Base-by-base conservation (phyloP, 2,888 invertebrate genomes). In the Cosmia pyralina region DNA sequence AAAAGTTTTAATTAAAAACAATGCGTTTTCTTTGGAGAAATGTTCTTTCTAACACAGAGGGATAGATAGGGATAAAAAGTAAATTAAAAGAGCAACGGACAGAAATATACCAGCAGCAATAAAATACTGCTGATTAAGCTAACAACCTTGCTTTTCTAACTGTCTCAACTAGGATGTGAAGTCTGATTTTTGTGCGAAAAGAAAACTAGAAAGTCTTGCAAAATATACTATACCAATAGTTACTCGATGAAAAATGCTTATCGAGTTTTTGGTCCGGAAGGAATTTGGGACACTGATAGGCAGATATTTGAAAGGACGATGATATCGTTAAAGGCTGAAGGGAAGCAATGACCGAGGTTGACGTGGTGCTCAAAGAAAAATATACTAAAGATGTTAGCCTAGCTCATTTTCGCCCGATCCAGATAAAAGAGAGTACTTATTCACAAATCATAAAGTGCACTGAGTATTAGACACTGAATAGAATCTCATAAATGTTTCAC, bases 401-500 rank as follows among this genome's bases (percentile, higher is more conserved):
- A 72, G 50, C 53, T 70, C 38, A 75, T 59, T 69, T 78, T 44
- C 44, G 19, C 41, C n/a, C 44, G 34, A 46, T 11, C 34, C 38
- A 69, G 60, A 53, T 68, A 74, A 64, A 77, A 73, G 71, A 59
- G 50, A 68, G 52, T 67, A 44, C 10, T 70, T 78, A 78, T 72
- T 74, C 78, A 72, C 44, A 65, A 65, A 67, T 66, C 59, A 75
- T 77, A 72, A 80, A 77, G 13, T 50, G 60, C 55, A 71, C 34
- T 52, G 57, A 75, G 66, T 55, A 62, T 69, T 65, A 75, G 58
- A 67, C 69, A 58, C 41, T 72, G 73, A 77, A 79, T 79, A 73
- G 72, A 72, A 77, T 59, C 73, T 22, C 71, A 81, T 82, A 86
- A 84, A 87, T 65, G 66, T 71, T 53, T 57, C 52, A 67, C 60